A percentile compares a stretch with the other conserved stretches of the same genome.
Conservation (phyloP, 2,888 invertebrate genomes). For the Terebella lapidaria region DNA sequence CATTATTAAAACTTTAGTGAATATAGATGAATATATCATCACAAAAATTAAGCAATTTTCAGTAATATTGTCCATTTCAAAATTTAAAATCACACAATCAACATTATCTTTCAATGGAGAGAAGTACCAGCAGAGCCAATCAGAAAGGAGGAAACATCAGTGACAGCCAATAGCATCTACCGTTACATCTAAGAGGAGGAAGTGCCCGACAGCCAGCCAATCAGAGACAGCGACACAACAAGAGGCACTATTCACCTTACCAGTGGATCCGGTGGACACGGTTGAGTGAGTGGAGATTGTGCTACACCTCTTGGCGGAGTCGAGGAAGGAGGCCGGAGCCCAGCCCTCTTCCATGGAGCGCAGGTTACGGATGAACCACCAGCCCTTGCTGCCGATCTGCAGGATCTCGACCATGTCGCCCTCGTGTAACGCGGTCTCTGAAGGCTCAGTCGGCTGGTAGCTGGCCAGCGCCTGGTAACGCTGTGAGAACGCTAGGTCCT, state of each 20-base stretch:
- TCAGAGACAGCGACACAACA: too few species aligned
- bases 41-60: too few species aligned
- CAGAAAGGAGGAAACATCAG: not conserved
- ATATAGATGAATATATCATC: too few species aligned
- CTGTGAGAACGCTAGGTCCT: conserved; percentile 5
- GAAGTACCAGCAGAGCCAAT: not conserved
- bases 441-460: conserved; percentile 84
- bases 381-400: conserved; percentile 89
- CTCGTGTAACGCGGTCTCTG: conserved; percentile 81
- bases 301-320: conserved; percentile 18
- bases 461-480: conserved; percentile 76
- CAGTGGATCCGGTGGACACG: conserved; percentile 4
- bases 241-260: conserved; percentile 2
- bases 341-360: conserved; percentile 66
- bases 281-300: conserved; percentile 13
- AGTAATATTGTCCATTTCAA: too few species aligned
- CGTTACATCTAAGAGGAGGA: too few species aligned
- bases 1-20: too few species aligned
- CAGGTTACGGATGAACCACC: conserved; percentile 88
- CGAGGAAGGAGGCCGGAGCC: conserved; percentile 81
- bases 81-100: too few species aligned
- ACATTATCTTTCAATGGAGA: too few species aligned
- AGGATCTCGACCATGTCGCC: conserved; percentile 84
- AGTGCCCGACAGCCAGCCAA: too few species aligned
- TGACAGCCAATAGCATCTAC: too few species aligned